Evolutionary conservation across 2,797 vertebrate genomes (phyloP).

Genomic region (Euthynnus affinis): DNA sequence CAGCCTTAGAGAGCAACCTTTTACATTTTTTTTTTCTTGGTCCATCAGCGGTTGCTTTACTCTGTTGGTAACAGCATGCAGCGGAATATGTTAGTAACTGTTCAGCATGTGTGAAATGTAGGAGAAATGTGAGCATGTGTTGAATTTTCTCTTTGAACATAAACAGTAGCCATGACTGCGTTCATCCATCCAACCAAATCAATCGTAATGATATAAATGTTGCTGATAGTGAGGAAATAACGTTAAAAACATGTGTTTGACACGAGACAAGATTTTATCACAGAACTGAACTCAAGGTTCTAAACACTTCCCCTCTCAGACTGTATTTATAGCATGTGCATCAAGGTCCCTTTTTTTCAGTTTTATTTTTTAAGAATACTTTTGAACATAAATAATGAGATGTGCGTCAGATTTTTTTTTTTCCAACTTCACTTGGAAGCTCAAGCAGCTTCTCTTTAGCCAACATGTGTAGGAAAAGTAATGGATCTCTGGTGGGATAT

Average conservation of each 20-base stretch:
- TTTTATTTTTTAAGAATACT: slow-evolving; percentile 11
- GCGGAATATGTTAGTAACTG: neutral
- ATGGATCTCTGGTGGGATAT: slow-evolving; percentile 67
- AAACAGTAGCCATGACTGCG: neutral
- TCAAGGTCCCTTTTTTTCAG: neutral
- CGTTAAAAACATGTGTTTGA: slow-evolving; percentile 10
- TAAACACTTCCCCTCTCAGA: neutral
- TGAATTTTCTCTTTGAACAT: neutral
- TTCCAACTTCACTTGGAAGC: neutral
- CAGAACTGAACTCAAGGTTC: neutral
- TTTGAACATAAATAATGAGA: slow-evolving; percentile 9
- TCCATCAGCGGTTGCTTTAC: slow-evolving; percentile 25
- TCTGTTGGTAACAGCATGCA: neutral
- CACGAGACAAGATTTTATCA: neutral
- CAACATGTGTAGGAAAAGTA: slow-evolving; percentile 58
- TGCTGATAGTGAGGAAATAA: neutral
- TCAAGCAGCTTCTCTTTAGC: slow-evolving; percentile 34
- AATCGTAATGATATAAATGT: neutral
- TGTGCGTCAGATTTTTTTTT: neutral
- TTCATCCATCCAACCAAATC: neutral
- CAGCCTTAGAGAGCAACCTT: slow-evolving; percentile 31
- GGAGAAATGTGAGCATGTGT: neutral
- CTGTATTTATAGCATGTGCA: neutral
- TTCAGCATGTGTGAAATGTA: neutral
- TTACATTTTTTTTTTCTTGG: slow-evolving; percentile 25